Conservation (phyloP, 2,797 vertebrate species). For the Melanotaenia trifasciata region DNA sequence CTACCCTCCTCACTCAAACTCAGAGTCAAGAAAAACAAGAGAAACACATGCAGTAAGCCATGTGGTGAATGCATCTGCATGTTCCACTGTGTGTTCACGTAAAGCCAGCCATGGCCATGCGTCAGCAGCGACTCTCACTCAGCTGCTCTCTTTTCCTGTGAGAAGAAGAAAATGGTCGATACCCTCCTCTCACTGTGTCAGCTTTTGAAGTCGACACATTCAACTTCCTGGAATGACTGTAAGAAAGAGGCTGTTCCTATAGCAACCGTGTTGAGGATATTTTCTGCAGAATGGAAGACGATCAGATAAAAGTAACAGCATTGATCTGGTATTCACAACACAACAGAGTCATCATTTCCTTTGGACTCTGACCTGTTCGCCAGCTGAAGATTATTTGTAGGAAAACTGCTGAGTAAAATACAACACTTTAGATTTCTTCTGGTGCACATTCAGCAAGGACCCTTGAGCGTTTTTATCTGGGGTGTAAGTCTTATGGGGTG, state of each 20-base stretch:
- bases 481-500: constrained; percentile 38
- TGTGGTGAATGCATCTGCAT: constrained; percentile 52
- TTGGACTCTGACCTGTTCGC: constrained; percentile 36
- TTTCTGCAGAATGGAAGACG: constrained; percentile 28
- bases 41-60: constrained; percentile 45
- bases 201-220: constrained; percentile 34
- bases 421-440: constrained; percentile 20
- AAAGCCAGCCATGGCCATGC: constrained; percentile 9
- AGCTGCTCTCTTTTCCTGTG: constrained; percentile 35
- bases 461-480: constrained; percentile 38
- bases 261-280: constrained; percentile 36
- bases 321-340: neutral
- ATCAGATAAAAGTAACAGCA: constrained; percentile 1
- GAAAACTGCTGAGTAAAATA: constrained; percentile 42
- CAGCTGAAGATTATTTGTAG: constrained; percentile 11
- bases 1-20: constrained; percentile 31
- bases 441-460: constrained; percentile 38
- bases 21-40: constrained; percentile 52
- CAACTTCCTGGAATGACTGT: constrained; percentile 43
- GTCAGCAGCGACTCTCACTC: constrained; percentile 29
- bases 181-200: constrained; percentile 17
- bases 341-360: constrained; percentile 18
- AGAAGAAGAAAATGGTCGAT: constrained; percentile 28
- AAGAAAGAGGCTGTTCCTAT: constrained; percentile 59
- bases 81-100: constrained; percentile 34